phyloP scores from a whole-genome alignment of 2,113 vertebrate genomes.

The Gadus chalcogrammus region DNA sequence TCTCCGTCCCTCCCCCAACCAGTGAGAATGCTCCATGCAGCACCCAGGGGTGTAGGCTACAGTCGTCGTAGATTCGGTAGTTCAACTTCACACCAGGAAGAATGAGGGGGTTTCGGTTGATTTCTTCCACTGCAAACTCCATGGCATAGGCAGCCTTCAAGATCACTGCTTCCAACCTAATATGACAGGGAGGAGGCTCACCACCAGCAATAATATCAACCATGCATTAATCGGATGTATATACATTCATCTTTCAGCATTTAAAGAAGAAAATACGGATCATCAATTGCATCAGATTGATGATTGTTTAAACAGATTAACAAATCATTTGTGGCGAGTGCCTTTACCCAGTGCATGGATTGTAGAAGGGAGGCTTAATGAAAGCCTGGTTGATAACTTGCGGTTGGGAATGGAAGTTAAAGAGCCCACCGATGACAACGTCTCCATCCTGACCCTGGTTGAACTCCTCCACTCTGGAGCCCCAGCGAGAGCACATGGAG shows the following conservation, averaged over 20 bases:
- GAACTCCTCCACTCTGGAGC: background rate
- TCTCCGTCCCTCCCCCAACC: constrained; percentile 53
- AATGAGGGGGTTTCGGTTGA: constrained; percentile 60
- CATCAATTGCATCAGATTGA: background rate
- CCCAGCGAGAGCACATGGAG: constrained; percentile 51
- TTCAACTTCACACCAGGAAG: constrained; percentile 69
- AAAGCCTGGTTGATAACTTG: constrained; percentile 41
- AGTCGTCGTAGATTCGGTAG: constrained; percentile 68
- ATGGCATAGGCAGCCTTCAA: constrained; percentile 58
- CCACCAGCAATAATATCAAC: too few species aligned
- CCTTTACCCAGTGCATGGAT: constrained; percentile 56
- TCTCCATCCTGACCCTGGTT: constrained; percentile 60
- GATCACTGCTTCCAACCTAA: constrained; percentile 52
- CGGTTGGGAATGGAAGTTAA: constrained; percentile 51
- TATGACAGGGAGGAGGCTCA: background rate
- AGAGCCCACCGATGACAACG: constrained; percentile 63
- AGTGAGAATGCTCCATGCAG: constrained; percentile 52
- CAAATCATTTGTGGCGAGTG: background rate
- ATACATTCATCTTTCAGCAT: background rate
- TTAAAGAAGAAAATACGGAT: background rate
- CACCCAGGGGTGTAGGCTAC: constrained; percentile 52
- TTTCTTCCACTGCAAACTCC: constrained; percentile 74
- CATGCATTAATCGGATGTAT: too few species aligned
- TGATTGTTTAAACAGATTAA: background rate
- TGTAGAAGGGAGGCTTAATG: constrained; percentile 27